Conservation (phyloP, 2,113 vertebrate species). For the Oreocharis arfaki region DNA sequence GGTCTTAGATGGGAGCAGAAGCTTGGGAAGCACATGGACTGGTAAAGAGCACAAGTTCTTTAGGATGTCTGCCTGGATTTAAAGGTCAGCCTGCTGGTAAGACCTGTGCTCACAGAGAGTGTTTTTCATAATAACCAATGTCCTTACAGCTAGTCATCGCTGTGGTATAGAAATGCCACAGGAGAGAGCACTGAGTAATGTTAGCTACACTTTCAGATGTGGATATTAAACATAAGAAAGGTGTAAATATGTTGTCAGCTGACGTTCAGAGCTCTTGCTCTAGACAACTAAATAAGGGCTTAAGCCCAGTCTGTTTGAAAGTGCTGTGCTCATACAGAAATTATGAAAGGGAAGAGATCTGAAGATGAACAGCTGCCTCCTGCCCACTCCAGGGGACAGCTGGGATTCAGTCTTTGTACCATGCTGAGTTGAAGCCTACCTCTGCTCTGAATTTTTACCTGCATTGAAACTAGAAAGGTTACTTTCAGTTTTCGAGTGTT, state of each 20-base stretch:
- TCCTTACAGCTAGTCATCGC: background rate
- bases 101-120: background rate
- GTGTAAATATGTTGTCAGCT: background rate
- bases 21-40: background rate
- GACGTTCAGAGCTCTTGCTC: background rate
- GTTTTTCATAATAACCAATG: background rate
- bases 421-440: background rate
- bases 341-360: background rate
- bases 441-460: background rate
- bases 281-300: background rate
- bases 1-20: background rate
- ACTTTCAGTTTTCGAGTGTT: background rate
- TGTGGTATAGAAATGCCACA: background rate
- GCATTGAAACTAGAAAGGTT: background rate
- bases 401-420: background rate
- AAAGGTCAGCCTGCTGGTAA: background rate
- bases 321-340: background rate
- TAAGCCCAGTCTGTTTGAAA: background rate
- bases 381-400: background rate
- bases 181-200: background rate
- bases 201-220: background rate
- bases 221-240: background rate
- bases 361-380: background rate
- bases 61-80: background rate
- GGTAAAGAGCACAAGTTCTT: background rate